Evolutionary conservation across 2,888 invertebrate genomes (phyloP).

Genomic region (Conus canariensis): DNA sequence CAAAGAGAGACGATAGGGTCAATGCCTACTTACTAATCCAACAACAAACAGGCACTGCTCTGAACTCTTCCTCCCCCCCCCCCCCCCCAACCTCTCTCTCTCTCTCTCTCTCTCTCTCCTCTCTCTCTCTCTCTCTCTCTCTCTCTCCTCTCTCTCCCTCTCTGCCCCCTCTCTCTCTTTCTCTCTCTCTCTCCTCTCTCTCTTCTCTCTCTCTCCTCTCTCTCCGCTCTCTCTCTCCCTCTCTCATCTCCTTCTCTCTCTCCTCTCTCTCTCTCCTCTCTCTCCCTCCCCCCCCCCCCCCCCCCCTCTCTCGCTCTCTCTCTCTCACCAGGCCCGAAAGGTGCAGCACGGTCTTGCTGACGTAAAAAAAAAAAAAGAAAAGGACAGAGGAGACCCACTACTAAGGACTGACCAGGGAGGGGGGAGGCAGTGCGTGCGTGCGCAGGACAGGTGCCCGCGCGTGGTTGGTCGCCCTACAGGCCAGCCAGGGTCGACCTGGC

Average conservation of each 20-base stretch:
- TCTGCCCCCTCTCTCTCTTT: neutral
- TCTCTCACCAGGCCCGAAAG: neutral
- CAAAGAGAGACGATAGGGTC: neutral
- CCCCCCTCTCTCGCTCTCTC: neutral
- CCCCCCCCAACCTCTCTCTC: neutral
- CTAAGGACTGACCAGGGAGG: neutral
- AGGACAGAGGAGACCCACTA: too few species aligned
- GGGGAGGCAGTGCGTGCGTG: neutral
- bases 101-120: neutral
- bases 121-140: neutral
- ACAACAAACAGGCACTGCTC: too few species aligned
- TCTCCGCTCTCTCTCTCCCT: too few species aligned
- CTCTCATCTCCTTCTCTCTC: neutral
- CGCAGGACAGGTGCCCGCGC: neutral
- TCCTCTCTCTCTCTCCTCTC: neutral
- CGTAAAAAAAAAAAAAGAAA: too few species aligned
- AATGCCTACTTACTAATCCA: too few species aligned
- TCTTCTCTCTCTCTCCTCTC: neutral
- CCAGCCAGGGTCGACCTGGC: too few species aligned
- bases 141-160: neutral
- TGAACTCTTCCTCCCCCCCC: slow-evolving; percentile 12
- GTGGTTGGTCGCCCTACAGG: too few species aligned
- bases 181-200: neutral
- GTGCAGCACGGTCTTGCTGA: neutral
- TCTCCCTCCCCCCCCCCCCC: too few species aligned